These are phyloP conservation scores for Myripristis murdjan DNA, from an alignment of 2,797 vertebrate genomes.

Conservation along the genomic window DNA sequence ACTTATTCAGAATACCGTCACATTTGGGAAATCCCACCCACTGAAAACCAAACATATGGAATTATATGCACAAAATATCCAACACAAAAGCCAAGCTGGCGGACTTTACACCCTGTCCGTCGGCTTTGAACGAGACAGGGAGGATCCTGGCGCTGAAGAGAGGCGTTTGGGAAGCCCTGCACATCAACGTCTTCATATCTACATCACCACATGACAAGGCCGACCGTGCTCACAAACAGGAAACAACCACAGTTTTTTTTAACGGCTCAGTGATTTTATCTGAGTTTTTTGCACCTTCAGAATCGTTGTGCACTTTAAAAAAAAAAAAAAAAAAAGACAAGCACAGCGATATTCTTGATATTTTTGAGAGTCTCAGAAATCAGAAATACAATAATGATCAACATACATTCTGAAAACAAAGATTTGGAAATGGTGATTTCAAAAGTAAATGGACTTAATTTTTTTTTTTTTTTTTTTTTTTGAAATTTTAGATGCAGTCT, in stretches of 20 bases:
- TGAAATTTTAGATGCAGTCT: background rate
- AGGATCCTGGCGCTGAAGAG: no score
- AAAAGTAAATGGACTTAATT: background rate
- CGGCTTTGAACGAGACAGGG: no score
- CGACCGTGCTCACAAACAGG: no score
- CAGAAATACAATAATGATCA: background rate
- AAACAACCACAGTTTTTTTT: background rate
- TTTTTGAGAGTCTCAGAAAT: background rate
- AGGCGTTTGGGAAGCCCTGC: no score
- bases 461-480: background rate
- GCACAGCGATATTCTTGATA: constrained; percentile 6
- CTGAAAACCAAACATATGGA: background rate
- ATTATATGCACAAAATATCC: no score
- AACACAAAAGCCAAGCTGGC: no score
- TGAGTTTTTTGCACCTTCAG: background rate
- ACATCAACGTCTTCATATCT: no score
- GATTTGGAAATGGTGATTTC: constrained; percentile 1
- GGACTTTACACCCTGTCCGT: no score
- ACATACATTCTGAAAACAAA: constrained; percentile 6
- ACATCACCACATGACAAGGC: no score
- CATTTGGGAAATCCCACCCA: no score
- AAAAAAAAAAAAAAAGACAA: background rate
- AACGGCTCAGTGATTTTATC: background rate
- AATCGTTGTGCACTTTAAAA: background rate
- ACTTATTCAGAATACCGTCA: no score